Evolutionary conservation across 2,797 vertebrate genomes (phyloP), one percentile per base, ranked within the genome.

Genomic region (Eidolon dupreanum): DNA sequence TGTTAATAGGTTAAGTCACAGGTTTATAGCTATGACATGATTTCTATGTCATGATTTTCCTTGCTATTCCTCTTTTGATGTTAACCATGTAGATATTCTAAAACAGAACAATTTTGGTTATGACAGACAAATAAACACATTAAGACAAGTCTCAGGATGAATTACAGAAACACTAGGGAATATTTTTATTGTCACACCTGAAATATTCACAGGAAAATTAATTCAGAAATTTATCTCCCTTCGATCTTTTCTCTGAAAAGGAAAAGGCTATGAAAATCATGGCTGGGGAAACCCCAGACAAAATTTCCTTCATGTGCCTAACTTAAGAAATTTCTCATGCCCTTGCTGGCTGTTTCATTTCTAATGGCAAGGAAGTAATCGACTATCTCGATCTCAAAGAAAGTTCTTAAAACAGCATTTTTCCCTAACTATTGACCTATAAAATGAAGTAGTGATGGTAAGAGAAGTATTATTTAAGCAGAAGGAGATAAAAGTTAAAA

Each of bases 191-290:
- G 26, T 88, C 31, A 51, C 11, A 92, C 57, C 46, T 93, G 78
- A 57, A 93, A 92, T 84, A 89, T 59, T 91, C 24, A 74, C 55
- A 74, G 15, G 66, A 88, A 98, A 88, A 95, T 73, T 41, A 88
- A 65, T 97, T 71, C 79, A 95, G 66, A 92, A 94, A 63, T 77
- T 75, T 95, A 13, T 49, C 57, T 1, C 61, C 26, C 19, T 93
- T 53, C 36, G 70, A 0, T 74, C 8, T 94, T 93, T 74, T 11
- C 16, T 33, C 16, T 65, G 87, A 78, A 78, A 91, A 74, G 46
- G 15, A 88, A 92, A 66, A 83, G 1, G 33, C 13, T 9, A 4
- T 85, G 19, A 90, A 93, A 97, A 90, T 66, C 49, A 33, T 83
- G 91, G 31, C 15, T 70, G 88, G 31, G 55, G 19, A 43, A 49